Base-by-base conservation (phyloP, 2,888 invertebrate species). In the Andrena praecox region DNA sequence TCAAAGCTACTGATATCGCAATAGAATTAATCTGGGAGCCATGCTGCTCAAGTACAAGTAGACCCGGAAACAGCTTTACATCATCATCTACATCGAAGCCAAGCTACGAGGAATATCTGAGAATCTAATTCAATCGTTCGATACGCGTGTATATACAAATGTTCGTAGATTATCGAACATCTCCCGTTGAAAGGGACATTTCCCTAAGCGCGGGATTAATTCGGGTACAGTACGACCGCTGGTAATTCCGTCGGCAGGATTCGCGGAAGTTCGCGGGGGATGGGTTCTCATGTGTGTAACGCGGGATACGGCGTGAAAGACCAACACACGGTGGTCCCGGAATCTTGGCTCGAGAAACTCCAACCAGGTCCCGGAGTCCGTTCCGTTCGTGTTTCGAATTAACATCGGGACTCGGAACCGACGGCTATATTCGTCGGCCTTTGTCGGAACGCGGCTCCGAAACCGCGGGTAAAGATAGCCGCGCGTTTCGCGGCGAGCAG, bases 371-470 rank as follows among this genome's bases (percentile, higher is more conserved):
- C 42, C 29, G 52, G n/a, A 48, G 63, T 50, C 35, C 56, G 78
- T 73, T 63, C 64, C 77, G 75, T 64, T 82, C 82, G 87, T 88
- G 87, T 83, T 87, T 88, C 87, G 85, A 87, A 87, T 88, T 88
- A 87, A 85, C 89, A 77, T 88, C 78, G 59, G 77, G 79, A 69
- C 73, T 82, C 69, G 66, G 74, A 84, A 77, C 68, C 73, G 75
- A n/a, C 77, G 77, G 52, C 81, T 88, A 88, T 85, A 87, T 88
- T 74, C 85, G 88, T 87, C 82, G 89, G 85, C 79, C 85, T 87
- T 88, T 87, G 89, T 87, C 77, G 87, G 83, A 84, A 82, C 77
- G 80, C 60, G 73, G 75, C 70, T 71, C 64, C 42, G 60, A 72
- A 75, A 78, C 74, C 67, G 50, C 54, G 89, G 73, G 71, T 88